A percentile compares a stretch with the other conserved stretches of the same genome.
phyloP scores from a whole-genome alignment of 2,113 vertebrate species.

The Ctenodactylus gundi region DNA sequence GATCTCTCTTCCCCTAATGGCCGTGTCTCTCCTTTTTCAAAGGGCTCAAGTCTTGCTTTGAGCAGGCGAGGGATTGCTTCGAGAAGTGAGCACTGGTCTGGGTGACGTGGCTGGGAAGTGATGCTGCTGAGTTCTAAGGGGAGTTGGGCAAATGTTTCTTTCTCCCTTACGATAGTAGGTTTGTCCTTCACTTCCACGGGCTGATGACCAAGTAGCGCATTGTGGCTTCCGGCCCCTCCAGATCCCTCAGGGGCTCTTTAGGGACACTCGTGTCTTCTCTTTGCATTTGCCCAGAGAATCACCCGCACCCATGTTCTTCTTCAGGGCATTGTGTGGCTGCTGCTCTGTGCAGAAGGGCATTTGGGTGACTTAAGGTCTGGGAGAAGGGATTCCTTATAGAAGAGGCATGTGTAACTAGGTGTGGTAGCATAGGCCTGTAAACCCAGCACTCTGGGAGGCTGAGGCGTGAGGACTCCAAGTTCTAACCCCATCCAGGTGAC shows the following conservation, averaged over 20 bases:
- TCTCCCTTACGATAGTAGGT: background rate
- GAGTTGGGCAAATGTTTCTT: background rate
- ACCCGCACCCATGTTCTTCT: background rate
- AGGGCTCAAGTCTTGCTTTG: constrained; percentile 45
- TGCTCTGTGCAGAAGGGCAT: background rate
- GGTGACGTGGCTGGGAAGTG: background rate
- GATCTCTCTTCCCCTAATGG: constrained; percentile 48
- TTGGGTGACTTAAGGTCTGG: background rate
- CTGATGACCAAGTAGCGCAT: background rate
- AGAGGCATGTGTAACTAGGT: background rate
- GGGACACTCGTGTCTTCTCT: background rate
- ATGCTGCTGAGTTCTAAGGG: background rate
- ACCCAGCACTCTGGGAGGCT: too few species aligned
- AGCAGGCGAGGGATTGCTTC: constrained; percentile 42
- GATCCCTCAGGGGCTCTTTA: background rate
- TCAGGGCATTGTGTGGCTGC: background rate
- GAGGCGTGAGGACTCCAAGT: too few species aligned
- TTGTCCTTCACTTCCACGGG: background rate
- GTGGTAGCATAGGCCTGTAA: too few species aligned
- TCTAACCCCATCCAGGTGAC: too few species aligned
- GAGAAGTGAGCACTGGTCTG: background rate
- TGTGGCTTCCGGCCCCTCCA: background rate
- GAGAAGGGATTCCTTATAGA: background rate
- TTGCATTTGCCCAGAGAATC: background rate
- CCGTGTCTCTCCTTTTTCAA: constrained; percentile 45